These are phyloP conservation scores for Sinodicranocentrus sp. DNA, from an alignment of 2,888 invertebrate species.

Conservation along the genomic window DNA sequence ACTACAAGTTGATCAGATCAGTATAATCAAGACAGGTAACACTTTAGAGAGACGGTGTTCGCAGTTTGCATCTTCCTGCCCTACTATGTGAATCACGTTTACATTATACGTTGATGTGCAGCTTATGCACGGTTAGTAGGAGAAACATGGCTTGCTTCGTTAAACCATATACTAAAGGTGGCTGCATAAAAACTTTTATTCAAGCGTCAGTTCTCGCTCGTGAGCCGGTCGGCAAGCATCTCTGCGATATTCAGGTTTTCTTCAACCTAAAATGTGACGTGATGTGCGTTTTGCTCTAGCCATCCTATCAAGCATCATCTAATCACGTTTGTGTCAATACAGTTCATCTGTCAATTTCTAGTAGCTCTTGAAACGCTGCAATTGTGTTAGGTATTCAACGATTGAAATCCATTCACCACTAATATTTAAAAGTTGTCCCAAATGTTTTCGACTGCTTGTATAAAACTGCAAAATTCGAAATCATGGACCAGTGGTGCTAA, in stretches of 20 bases:
- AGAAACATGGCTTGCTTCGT: too few relatives aligned
- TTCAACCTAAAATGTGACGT: neutral
- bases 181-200: constrained; percentile 14
- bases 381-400: neutral
- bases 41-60: too few relatives aligned
- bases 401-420: neutral
- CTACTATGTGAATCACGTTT: too few relatives aligned
- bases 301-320: neutral
- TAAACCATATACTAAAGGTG: constrained; percentile 26
- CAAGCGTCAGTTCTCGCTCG: constrained; percentile 64
- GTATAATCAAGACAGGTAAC: too few relatives aligned
- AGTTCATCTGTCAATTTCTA: neutral
- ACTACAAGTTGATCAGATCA: too few relatives aligned
- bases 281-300: neutral
- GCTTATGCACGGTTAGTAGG: too few relatives aligned
- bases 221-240: constrained; percentile 67
- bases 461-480: too few relatives aligned
- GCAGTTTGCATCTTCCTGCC: too few relatives aligned
- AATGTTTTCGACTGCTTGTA: too few relatives aligned
- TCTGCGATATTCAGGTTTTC: neutral
- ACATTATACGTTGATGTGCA: too few relatives aligned
- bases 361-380: neutral
- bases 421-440: too few relatives aligned
- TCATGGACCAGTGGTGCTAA: too few relatives aligned
- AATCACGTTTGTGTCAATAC: neutral